phyloP scores from a whole-genome alignment of 2,888 invertebrate species.

The Sycophila texana region DNA sequence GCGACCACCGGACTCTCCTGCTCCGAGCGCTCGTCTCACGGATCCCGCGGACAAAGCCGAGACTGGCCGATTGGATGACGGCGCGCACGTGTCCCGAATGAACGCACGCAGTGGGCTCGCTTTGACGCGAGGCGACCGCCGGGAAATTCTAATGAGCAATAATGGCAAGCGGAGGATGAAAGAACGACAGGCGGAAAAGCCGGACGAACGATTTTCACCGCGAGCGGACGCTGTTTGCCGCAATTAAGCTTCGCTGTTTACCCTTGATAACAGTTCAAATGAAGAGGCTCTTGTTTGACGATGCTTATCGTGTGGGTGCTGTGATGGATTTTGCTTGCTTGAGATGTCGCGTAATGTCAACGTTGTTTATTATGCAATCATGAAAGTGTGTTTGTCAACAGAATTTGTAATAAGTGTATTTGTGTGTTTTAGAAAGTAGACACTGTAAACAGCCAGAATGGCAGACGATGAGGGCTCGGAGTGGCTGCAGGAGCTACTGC shows the following conservation, averaged over 20 bases:
- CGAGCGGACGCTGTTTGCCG: neutral
- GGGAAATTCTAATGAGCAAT: conserved; percentile 2
- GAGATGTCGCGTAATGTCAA: neutral
- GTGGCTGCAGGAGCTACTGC: conserved; percentile 90
- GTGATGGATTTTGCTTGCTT: neutral
- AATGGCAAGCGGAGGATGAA: neutral
- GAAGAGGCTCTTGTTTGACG: neutral
- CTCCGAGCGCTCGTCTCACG: neutral
- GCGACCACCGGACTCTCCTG: conserved; percentile 37
- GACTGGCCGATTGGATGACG: too few relatives aligned
- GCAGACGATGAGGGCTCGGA: conserved; percentile 81
- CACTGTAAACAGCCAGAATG: conserved; percentile 63
- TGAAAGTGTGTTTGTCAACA: too few relatives aligned
- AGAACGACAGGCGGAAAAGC: too few relatives aligned
- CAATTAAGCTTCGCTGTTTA: too few relatives aligned
- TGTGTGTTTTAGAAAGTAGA: conserved; percentile 26
- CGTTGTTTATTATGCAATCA: too few relatives aligned
- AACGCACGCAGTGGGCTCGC: too few relatives aligned
- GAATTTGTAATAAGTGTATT: neutral
- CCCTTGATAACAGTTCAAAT: too few relatives aligned
- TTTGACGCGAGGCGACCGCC: neutral
- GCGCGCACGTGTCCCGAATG: conserved; percentile 29
- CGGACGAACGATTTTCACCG: neutral
- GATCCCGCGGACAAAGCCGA: too few relatives aligned
- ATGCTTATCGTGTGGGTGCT: conserved; percentile 18